Conservation (phyloP, 1,140 invertebrate species). For the Mylabris phalerata region DNA sequence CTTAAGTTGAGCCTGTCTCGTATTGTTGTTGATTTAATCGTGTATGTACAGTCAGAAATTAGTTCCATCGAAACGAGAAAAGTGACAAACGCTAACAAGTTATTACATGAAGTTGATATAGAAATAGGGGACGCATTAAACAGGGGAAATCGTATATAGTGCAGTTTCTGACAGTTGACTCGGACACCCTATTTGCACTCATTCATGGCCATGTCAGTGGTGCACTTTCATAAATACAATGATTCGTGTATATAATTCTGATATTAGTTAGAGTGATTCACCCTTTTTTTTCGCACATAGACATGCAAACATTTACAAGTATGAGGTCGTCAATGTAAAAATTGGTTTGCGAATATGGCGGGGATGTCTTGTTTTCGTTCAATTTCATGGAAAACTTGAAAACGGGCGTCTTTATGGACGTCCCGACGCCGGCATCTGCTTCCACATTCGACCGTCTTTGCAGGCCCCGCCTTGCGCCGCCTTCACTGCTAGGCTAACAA, state of each 20-base stretch:
- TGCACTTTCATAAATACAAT: conserved; percentile 6
- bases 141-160: conserved; percentile 6
- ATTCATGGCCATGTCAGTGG: conserved; percentile 6
- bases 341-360: not conserved
- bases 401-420: conserved; percentile 15
- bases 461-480: conserved; percentile 25
- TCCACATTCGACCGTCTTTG: conserved; percentile 21
- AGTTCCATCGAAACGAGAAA: conserved; percentile 11
- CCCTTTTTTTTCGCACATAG: conserved; percentile 4
- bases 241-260: conserved; percentile 4
- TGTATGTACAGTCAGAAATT: conserved; percentile 2
- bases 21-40: conserved; percentile 3
- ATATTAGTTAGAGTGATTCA: conserved; percentile 8
- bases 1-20: no score
- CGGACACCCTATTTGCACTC: not conserved
- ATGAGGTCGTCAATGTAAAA: not conserved
- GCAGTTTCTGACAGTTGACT: conserved; percentile 11
- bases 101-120: conserved; percentile 13
- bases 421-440: conserved; percentile 12
- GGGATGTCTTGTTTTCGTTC: not conserved
- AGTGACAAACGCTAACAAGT: conserved; percentile 13
- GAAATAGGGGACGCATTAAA: conserved; percentile 4
- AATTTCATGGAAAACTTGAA: conserved; percentile 2
- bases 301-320: not conserved
- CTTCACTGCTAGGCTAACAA: conserved; percentile 25